A percentile compares a stretch with the other conserved stretches of the same genome.
Conservation (phyloP, 30 jellyfish, hydroid and myxozoan species). For the Nemopilema nomurai region DNA sequence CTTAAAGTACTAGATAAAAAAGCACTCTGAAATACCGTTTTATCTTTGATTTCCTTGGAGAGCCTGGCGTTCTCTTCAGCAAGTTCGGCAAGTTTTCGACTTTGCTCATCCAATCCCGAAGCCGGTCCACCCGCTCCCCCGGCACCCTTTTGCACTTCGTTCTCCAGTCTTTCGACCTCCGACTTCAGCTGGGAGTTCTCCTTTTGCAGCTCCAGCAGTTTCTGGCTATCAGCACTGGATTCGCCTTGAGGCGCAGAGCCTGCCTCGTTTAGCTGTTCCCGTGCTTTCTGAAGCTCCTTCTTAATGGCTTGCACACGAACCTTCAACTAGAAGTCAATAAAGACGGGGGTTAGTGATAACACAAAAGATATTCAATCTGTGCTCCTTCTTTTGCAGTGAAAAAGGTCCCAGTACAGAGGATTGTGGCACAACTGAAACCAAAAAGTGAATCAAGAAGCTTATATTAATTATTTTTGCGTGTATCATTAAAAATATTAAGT, state of each 20-base stretch:
- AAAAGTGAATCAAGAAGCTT: no score
- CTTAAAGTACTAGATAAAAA: neutral
- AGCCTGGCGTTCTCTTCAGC: conserved; percentile 49
- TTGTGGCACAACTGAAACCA: no score
- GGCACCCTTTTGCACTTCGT: conserved; percentile 20
- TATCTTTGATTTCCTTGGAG: conserved; percentile 24
- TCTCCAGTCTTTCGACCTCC: conserved; percentile 31
- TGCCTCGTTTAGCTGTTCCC: neutral
- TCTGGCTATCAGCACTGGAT: conserved; percentile 52
- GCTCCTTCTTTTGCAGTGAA: no score
- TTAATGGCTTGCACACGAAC: conserved; percentile 73
- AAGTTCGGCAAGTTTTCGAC: conserved; percentile 23
- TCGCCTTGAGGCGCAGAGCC: neutral
- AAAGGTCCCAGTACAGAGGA: no score
- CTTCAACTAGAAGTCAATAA: conserved; percentile 53
- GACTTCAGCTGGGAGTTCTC: conserved; percentile 27
- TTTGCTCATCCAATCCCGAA: conserved; percentile 17
- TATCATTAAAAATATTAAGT: no score
- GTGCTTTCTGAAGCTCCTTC: conserved; percentile 67
- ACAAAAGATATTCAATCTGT: no score
- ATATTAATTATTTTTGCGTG: no score
- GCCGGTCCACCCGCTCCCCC: conserved; percentile 20
- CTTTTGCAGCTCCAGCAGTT: conserved; percentile 25
- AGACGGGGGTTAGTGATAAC: neutral
- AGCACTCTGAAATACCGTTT: conserved; percentile 8